Conservation (phyloP, 2,113 vertebrate genomes). For the Donacobius atricapilla region DNA sequence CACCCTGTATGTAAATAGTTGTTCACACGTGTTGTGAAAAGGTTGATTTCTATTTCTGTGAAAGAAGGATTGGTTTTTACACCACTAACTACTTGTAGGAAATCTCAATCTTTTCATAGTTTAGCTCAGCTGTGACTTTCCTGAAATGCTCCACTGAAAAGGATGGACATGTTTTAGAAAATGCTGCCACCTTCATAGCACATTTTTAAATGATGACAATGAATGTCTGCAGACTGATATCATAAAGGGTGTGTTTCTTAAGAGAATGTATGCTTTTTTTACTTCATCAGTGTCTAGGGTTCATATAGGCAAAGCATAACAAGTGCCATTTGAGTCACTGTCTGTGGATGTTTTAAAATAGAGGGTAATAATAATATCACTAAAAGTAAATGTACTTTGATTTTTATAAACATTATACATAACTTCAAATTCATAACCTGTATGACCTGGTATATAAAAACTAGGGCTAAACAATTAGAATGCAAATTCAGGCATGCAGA, state of each 20-base stretch:
- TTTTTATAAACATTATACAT: neutral
- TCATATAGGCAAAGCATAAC: neutral
- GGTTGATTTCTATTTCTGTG: neutral
- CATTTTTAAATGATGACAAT: neutral
- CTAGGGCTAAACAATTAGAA: neutral
- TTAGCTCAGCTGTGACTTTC: neutral
- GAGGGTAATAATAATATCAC: neutral
- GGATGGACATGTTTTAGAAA: neutral
- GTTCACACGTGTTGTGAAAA: neutral
- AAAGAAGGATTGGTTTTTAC: neutral
- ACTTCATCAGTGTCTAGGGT: neutral
- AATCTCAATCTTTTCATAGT: neutral
- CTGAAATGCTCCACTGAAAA: neutral
- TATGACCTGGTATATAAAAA: neutral
- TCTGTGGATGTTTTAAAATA: neutral
- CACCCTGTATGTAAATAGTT: neutral
- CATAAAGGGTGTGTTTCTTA: neutral
- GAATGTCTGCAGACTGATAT: neutral
- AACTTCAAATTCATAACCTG: neutral
- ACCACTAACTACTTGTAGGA: neutral
- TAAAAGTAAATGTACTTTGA: neutral
- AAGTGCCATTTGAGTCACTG: neutral
- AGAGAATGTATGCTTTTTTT: neutral
- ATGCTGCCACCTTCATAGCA: neutral
- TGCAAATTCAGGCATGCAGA: neutral